Evolutionary conservation across 2,888 invertebrate species (phyloP), one percentile per base, ranked within the genome.

Genomic region (Lithophane leautieri): DNA sequence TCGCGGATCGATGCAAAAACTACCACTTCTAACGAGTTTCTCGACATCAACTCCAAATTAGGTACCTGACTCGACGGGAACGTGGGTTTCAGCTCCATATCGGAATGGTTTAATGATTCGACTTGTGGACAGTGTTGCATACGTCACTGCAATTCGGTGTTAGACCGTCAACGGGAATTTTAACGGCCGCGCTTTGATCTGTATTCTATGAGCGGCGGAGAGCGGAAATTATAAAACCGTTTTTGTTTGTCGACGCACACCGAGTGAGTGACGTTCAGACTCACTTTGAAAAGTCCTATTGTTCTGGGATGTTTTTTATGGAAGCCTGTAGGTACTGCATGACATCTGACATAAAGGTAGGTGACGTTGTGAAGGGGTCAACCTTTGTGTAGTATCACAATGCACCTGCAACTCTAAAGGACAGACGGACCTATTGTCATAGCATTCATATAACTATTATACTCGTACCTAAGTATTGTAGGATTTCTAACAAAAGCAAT

Each of bases 1-100:
- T 88, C 90, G 88, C 87, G 75, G 84, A 85, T 86, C 85, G 82
- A 86, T 79, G 90, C 90, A 95, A 95, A 94, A 95, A 94, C 91
- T 88, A 84, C 87, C 86, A 90, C 91, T 91, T 92, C 93, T 92
- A 94, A 94, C 94, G 88, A 94, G 95, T 95, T 95, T 95, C 94
- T 94, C 94, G 94, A 93, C 93, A 91, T 93, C 93, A 91, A 89
- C 90, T 86, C 94, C 95, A 91, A 92, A 91, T 94, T 93, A 89
- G 93, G 93, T 86, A 92, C 91, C 90, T 78, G 72, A 86, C 90
- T 87, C 62, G 84, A 80, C 89, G 76, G 89, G 91, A 91, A 88
- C 90, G 90, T 89, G 90, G 87, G 80, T 90, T 85, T 88, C 90
- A 86, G 90, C 83, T 86, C 89, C 84, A 75, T 87, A 88, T 81